Base-by-base conservation (phyloP, 2,888 invertebrate species). In the Leptura quadrifasciata region DNA sequence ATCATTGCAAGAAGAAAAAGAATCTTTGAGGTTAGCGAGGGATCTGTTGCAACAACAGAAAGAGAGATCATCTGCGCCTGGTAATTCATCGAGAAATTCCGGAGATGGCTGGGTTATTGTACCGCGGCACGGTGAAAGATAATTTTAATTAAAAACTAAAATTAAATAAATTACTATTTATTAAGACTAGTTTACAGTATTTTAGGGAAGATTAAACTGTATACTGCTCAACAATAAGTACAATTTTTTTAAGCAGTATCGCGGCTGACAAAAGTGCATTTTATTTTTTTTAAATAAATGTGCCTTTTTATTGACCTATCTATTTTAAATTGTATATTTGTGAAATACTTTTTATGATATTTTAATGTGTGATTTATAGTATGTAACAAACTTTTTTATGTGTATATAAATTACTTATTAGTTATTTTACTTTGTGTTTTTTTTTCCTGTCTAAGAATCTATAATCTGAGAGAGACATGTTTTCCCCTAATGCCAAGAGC, bases 21-120 rank as follows among this genome's bases (percentile, higher is more conserved):
- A 94, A 85, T 93, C 93, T 72, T 89, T 95, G 82, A 90, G 93
- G 83, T 92, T 94, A 85, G 90, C 94, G 20, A 93, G 93, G 87
- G 91, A 91, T 84, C 93, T 93, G 80, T 89, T 95, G 60, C 92
- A 92, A 84, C 91, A 92, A 80, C 94, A 95, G 85, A 88, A 93
- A 81, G 92, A 93, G 85, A 87, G 76, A 52, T 77, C 79, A 35
- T 58, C 72, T 1, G 77, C 69, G n/a, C 67, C 72, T 27, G 77
- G 76, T 31, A 78, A 81, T 67, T 76, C 75, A 24, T 78, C 78
- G 8, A 78, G 83, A 67, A 80, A 80, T 77, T 74, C 82, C 4
- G 71, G 74, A 76, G 84, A 84, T 81, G 86, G 84, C 76, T 86
- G 86, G 84, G 85, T 87, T 6, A 81, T 88, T 72, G 87, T 88